Evolutionary conservation across 1,140 invertebrate species (phyloP).

Genomic region (Drosophila tsacasi): DNA sequence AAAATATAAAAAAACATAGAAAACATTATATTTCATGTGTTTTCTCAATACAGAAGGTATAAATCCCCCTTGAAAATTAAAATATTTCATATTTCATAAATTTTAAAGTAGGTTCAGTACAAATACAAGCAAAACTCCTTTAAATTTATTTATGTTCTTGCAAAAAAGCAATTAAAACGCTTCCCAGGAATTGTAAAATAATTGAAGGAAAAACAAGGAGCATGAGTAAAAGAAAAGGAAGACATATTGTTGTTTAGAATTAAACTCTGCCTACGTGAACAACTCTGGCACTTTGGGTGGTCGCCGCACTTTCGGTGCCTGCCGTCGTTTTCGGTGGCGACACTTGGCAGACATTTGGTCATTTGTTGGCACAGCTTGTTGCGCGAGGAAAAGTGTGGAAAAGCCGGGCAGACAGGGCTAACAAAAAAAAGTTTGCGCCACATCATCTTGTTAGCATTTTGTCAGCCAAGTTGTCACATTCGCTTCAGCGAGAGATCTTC

Average conservation of each 20-base stretch:
- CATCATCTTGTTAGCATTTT: slow-evolving; percentile 83
- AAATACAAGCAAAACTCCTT: not conserved
- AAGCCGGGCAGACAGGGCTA: slow-evolving; percentile 39
- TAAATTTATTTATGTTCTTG: slow-evolving; percentile 9
- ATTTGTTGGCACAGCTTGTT: slow-evolving; percentile 78
- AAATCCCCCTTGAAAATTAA: no score
- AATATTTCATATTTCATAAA: not conserved
- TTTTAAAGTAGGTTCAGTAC: no score
- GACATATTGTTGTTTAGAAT: slow-evolving; percentile 35
- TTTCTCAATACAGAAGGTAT: no score
- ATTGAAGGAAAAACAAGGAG: slow-evolving; percentile 13
- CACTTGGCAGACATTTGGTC: slow-evolving; percentile 78
- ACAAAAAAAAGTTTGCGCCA: slow-evolving; percentile 57
- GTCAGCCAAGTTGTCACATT: slow-evolving; percentile 82
- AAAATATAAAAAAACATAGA: not conserved
- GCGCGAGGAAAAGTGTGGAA: slow-evolving; percentile 41
- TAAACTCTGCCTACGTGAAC: slow-evolving; percentile 34
- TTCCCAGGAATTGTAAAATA: not conserved
- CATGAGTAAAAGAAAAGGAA: slow-evolving; percentile 4
- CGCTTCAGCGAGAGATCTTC: slow-evolving; percentile 43
- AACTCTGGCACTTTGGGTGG: slow-evolving; percentile 58
- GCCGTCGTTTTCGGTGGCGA: slow-evolving; percentile 40
- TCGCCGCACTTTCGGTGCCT: slow-evolving; percentile 32
- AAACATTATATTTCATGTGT: not conserved
- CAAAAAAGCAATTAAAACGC: slow-evolving; percentile 4